Evolutionary conservation across 2,797 vertebrate species (phyloP), one percentile per base, ranked within the genome.

Genomic region (Poeciliopsis infans): DNA sequence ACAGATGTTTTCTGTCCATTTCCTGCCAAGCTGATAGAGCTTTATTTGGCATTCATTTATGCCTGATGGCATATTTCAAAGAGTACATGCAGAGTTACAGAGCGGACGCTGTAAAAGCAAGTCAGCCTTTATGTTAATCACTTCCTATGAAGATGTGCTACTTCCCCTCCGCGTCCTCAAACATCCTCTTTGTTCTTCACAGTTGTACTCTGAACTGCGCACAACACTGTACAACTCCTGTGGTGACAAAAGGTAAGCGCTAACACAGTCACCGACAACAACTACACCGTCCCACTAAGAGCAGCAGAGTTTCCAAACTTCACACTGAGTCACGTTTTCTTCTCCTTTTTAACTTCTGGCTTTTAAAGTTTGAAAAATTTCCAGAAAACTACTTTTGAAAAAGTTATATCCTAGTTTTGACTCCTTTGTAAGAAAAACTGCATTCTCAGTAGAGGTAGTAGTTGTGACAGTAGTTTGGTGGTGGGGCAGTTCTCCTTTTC

Each of bases 141-240:
- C 81, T 93, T 94, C 93, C 89, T 87, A 76, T 87, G 68, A 69
- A 73, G 5, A 85, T 49, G 41, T 51, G 68, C 39, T 51, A 75
- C 83, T 94, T 93, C 94, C 90, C 87, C 78, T 45, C 85, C 6
- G 0, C 83, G 66, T 83, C 85, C 45, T 87, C 36, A 87, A 83
- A 91, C 0, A 18, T 89, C 41, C 69, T 88, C 72, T 89, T 72
- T 91, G 57, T 84, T 88, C 76, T 79, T 77, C 78, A 79, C 91
- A 95, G 94, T 79, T 95, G 93, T 84, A 73, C 51, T 2, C 0
- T 0, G 1, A 74, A 84, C 15, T 95, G 76, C 23, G 1, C 25
- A 33, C 39, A n/a, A 1, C 23, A 49, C 13, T 76, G 69, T 59
- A 6, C 28, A 10, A 31, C 0, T 25, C 1, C 0, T 28, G 0